phyloP scores from a whole-genome alignment of 2,888 invertebrate genomes.

The Germaria angustata region DNA sequence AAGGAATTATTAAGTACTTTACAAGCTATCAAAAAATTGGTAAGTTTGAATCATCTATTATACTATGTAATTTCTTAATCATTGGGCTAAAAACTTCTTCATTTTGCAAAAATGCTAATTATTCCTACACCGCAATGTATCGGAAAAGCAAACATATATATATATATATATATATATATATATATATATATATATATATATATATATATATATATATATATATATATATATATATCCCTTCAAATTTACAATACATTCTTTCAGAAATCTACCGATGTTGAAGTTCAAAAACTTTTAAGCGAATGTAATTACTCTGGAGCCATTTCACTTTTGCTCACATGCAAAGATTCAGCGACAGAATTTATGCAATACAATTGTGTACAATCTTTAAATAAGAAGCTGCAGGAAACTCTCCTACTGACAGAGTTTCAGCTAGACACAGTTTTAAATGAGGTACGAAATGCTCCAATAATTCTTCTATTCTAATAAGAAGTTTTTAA shows the following conservation, averaged over 20 bases:
- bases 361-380: slow-evolving; percentile 96
- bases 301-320: slow-evolving; percentile 94
- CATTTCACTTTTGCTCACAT: slow-evolving; percentile 92
- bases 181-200: no score
- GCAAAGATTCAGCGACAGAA: slow-evolving; percentile 90
- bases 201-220: no score
- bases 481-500: background rate
- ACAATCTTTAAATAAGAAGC: slow-evolving; percentile 89
- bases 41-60: slow-evolving; percentile 70
- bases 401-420: slow-evolving; percentile 94
- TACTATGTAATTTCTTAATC: no score
- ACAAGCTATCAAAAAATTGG: slow-evolving; percentile 88
- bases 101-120: no score
- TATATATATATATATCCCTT: no score
- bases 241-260: background rate
- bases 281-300: slow-evolving; percentile 89
- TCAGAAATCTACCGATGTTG: slow-evolving; percentile 89
- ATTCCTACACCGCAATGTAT: no score
- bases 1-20: slow-evolving; percentile 89
- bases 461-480: background rate
- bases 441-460: slow-evolving; percentile 88
- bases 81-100: no score
- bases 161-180: no score
- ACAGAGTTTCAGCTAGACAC: slow-evolving; percentile 95
- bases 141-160: no score